Evolutionary conservation across 1,140 invertebrate genomes (phyloP).

Genomic region (Ceratitis capitata): DNA sequence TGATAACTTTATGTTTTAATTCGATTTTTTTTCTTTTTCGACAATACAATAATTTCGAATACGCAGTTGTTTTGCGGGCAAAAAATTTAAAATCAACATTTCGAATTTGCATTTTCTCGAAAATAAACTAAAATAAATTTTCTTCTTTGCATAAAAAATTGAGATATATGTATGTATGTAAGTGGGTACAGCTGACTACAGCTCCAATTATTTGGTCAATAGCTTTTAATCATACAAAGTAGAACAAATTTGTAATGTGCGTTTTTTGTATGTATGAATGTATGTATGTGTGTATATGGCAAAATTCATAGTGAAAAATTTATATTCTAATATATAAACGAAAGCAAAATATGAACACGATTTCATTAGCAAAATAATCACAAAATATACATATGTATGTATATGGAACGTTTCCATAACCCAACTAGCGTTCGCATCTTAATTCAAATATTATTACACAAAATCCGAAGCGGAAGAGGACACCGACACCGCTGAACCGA

Average conservation of each 20-base stretch:
- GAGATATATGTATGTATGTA: background rate
- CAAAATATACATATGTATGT: too few species aligned
- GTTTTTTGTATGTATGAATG: background rate
- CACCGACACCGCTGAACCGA: conserved; percentile 2
- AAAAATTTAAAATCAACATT: background rate
- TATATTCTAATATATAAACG: background rate
- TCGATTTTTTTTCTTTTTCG: background rate
- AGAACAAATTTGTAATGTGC: too few species aligned
- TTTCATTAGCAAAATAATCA: background rate
- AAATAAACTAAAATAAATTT: background rate
- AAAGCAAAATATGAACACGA: conserved; percentile 20
- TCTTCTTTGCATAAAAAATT: background rate
- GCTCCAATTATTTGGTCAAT: too few species aligned
- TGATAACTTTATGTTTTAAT: background rate
- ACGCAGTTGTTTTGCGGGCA: too few species aligned
- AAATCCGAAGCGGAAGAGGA: conserved; percentile 40
- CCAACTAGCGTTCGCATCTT: background rate
- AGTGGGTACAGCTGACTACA: too few species aligned
- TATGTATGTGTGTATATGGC: background rate
- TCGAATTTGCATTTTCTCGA: too few species aligned
- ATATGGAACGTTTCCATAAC: conserved; percentile 14
- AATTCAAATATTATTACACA: background rate
- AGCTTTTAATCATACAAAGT: too few species aligned
- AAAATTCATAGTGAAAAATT: background rate
- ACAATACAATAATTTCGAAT: too few species aligned